These are phyloP conservation scores for Echinops telfairi DNA, from an alignment of 2,113 vertebrate genomes.

Conservation along the genomic window DNA sequence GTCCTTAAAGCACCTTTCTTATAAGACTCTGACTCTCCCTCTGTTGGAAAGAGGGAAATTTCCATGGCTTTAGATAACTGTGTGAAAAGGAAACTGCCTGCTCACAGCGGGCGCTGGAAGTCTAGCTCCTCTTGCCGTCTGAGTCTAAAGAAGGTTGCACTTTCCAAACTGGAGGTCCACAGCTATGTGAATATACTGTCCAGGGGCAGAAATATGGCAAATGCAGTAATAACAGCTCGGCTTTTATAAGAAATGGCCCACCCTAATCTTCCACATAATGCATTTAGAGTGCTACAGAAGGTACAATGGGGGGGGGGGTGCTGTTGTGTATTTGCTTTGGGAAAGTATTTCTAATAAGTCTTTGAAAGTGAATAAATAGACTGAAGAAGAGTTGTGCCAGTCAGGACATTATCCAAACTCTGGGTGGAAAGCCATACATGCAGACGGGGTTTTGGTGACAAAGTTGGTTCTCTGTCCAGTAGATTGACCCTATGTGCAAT, in stretches of 20 bases:
- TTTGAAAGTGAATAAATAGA: neutral
- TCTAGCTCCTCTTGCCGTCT: neutral
- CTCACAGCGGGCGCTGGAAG: neutral
- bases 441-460: neutral
- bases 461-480: too few relatives aligned
- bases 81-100: neutral
- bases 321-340: neutral
- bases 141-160: neutral
- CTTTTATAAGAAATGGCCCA: neutral
- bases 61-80: neutral
- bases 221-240: too few relatives aligned
- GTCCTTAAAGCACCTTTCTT: neutral
- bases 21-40: neutral
- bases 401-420: neutral
- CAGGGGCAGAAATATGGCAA: accelerated
- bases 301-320: accelerated
- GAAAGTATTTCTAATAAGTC: neutral
- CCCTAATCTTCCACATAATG: accelerated
- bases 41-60: neutral
- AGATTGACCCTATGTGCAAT: too few relatives aligned
- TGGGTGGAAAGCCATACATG: neutral
- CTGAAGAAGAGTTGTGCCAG: neutral
- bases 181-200: too few relatives aligned
- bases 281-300: accelerated
- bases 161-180: accelerated